Evolutionary conservation across 1,140 invertebrate species (phyloP), one percentile per base, ranked within the genome.

Genomic region (Archivesica marissinica): DNA sequence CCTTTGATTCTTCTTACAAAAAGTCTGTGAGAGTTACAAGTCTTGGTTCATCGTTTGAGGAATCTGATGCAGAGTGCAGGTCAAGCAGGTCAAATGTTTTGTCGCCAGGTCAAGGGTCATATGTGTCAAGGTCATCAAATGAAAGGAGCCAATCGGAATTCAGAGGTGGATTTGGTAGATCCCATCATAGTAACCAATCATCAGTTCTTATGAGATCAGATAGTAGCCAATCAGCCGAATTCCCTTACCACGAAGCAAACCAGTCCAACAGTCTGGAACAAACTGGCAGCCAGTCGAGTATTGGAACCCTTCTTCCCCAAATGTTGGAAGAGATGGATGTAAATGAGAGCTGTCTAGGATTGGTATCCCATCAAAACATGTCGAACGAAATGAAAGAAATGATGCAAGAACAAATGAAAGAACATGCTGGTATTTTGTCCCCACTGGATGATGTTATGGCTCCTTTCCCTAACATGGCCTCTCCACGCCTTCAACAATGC

Each of bases 351-450:
- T 89, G 88, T 82, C 81, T 89, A 68, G 88, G 88, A 44, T 86
- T 89, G 50, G 87, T 87, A 28, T 86, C 88, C 13, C 88, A 89
- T 81, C 88, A 89, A 56, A 89, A 89, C 54, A 86, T 89, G 61
- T 88, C 87, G 17, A 89, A 89, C 81, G 88, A 89, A 81, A 88
- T 89, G 83, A 82, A 87, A 80, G 88, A 89, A 66, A 88, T 86
- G 85, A 87, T 88, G 83, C 87, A 89, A 38, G 88, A 89, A 68
- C 82, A 85, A 39, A 85, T 85, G 74, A 85, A 70, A 38, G 72
- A 70, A 30, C 80, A 64, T 75, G 82, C 61, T 25, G 82, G 72
- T 9, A 78, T 85, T 70, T 33, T 85, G 17, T 85, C 82, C 30
- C 82, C 82, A 3, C 35, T 77, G 7, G 74, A 77, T 70, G 82